Evolutionary conservation across 2,888 invertebrate genomes (phyloP).

Genomic region (Agapetus fuscipes): DNA sequence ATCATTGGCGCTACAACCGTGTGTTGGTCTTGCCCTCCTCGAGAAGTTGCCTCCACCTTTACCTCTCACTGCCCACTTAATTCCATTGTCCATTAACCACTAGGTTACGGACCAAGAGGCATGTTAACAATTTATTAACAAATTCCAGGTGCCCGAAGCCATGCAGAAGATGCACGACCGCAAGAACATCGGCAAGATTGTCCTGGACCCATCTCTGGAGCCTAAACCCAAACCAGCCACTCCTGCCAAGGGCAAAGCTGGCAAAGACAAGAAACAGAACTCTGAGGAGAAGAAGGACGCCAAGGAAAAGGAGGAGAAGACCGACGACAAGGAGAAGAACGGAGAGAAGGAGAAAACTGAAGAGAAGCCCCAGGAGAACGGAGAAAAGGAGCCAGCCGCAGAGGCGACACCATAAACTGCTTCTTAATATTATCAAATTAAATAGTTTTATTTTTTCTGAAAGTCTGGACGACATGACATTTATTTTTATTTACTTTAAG

Average conservation of each 20-base stretch:
- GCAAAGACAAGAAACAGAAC: slow-evolving; percentile 62
- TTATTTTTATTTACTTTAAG: too few species aligned
- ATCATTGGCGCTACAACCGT: too few species aligned
- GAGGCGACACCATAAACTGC: not conserved
- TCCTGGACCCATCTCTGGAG: slow-evolving; percentile 70
- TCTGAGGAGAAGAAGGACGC: slow-evolving; percentile 57
- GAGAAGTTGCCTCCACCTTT: too few species aligned
- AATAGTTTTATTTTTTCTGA: slow-evolving; percentile 16
- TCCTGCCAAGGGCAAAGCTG: slow-evolving; percentile 63
- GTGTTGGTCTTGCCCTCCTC: too few species aligned
- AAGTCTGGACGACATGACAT: slow-evolving; percentile 15
- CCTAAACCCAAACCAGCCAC: slow-evolving; percentile 73
- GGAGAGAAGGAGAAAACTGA: slow-evolving; percentile 25
- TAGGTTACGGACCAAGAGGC: too few species aligned
- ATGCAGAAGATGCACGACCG: slow-evolving; percentile 92
- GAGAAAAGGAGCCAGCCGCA: slow-evolving; percentile 43
- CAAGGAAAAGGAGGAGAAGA: slow-evolving; percentile 38
- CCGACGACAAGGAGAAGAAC: slow-evolving; percentile 39
- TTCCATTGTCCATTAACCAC: too few species aligned
- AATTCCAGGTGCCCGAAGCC: slow-evolving; percentile 69
- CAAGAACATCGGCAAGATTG: slow-evolving; percentile 82
- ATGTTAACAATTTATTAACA: too few species aligned
- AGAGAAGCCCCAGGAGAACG: slow-evolving; percentile 28
- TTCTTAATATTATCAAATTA: slow-evolving; percentile 4
- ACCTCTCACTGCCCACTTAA: too few species aligned